These are phyloP conservation scores for Heliconius ethilla DNA, from an alignment of 2,888 invertebrate species.

Conservation along the genomic window DNA sequence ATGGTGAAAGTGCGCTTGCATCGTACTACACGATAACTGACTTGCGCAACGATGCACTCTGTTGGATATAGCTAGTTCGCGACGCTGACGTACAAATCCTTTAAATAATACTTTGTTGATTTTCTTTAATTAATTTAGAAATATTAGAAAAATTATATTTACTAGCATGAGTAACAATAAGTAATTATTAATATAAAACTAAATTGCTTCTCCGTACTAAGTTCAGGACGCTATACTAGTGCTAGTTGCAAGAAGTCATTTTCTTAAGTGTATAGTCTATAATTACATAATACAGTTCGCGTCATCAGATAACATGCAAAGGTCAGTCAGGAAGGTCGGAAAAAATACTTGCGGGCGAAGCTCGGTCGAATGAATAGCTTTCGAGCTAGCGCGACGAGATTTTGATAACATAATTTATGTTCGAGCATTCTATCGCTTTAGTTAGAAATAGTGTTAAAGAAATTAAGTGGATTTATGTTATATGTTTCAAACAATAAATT, in stretches of 20 bases:
- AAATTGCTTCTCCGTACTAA: background rate
- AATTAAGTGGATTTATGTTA: background rate
- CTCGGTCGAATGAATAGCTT: conserved; percentile 27
- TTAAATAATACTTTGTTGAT: background rate
- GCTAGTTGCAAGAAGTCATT: conserved; percentile 4
- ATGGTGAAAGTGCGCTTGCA: conserved; percentile 30
- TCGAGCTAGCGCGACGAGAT: conserved; percentile 31
- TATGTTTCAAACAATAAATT: no score
- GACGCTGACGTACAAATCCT: background rate
- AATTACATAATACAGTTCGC: conserved; percentile 14
- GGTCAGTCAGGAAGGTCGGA: conserved; percentile 39
- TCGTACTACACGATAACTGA: conserved; percentile 20
- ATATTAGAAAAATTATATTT: no score
- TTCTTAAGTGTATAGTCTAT: background rate
- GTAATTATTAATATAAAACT: background rate
- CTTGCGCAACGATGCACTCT: conserved; percentile 30
- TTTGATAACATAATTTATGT: conserved; percentile 31
- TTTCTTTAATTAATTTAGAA: no score
- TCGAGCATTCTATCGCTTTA: conserved; percentile 5
- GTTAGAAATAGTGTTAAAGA: background rate
- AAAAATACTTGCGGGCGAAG: conserved; percentile 31
- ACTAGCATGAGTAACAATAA: no score
- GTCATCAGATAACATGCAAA: conserved; percentile 37
- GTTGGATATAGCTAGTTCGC: background rate
- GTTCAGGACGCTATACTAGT: background rate